phyloP scores from a whole-genome alignment of 2,888 invertebrate species.

The Cabera pusaria region DNA sequence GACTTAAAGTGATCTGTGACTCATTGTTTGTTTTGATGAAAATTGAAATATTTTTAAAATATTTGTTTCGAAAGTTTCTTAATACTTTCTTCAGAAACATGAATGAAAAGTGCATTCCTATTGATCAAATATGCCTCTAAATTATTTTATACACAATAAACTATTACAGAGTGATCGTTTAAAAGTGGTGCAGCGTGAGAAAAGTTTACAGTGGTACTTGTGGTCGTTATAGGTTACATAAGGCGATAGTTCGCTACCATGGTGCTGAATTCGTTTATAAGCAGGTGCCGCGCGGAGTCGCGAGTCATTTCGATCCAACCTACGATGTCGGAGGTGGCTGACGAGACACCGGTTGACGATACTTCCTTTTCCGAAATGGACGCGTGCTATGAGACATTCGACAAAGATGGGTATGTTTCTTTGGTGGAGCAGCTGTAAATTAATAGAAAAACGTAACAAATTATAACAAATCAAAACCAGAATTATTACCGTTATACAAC shows the following conservation, averaged over 20 bases:
- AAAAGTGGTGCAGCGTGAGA: conserved; percentile 12
- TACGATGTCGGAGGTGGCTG: conserved; percentile 74
- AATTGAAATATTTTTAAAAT: no score
- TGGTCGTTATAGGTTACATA: conserved; percentile 44
- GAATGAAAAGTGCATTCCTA: conserved; percentile 4
- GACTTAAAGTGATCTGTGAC: no score
- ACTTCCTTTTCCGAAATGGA: conserved; percentile 89
- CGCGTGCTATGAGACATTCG: conserved; percentile 95
- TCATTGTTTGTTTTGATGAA: no score
- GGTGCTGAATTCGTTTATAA: conserved; percentile 72
- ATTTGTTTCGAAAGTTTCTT: conserved; percentile 3
- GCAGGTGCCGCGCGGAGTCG: conserved; percentile 49
- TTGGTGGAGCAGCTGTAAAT: conserved; percentile 4
- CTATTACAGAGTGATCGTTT: neutral
- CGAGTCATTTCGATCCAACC: conserved; percentile 71
- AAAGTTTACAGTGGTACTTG: conserved; percentile 40
- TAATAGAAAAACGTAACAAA: no score
- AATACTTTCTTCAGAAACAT: neutral
- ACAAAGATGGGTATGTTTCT: conserved; percentile 91
- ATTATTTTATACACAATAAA: neutral
- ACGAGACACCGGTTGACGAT: conserved; percentile 73
- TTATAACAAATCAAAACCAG: conserved; percentile 1
- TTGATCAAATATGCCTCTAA: conserved; percentile 1
- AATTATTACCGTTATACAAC: no score
- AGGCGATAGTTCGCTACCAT: conserved; percentile 50